Base-by-base conservation (phyloP, 2,113 vertebrate genomes). In the Crotalus tigris region DNA sequence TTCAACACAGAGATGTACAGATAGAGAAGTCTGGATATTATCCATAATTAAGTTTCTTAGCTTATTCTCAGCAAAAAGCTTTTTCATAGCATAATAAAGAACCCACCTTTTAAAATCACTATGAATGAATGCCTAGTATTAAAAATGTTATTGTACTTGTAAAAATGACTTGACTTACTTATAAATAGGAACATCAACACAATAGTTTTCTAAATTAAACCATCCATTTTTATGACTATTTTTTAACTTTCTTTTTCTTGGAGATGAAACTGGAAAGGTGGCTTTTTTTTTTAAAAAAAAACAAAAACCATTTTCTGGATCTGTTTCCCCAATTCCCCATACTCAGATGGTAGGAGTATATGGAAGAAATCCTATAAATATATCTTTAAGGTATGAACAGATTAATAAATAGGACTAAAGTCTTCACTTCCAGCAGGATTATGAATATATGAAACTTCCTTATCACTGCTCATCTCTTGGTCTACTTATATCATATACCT, bases 1-100 rank as follows among this genome's bases (percentile, higher is more conserved):
- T 94, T 93, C 58, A 92, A 51, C 33, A 93, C 57, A 90, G 33
- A 64, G 81, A 95, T 88, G 11, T n/a, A 39, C 12, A 93, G 81
- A 90, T 49, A 46, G 93, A 85, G 69, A 93, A 64, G 44, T 1
- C 3, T 90, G 7, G 8, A 92, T 0, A 0, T 24, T 3, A 86
- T 91, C 44, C n/a, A 86, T 92, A 93, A 7, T 12, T 23, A 92
- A 53, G n/a, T 55, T 6, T 87, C 64, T 90, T 93, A 93, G 23
- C 69, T 81, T 44, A 93, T 81, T 81, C 33, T 81, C 75, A 89
- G 11, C 17, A 24, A 26, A 24, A 88, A 19, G 55, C 57, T 19
- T 23, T 92, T 95, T 54, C 54, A 39, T 85, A 64, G n/a, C 19
- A 53, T 26, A 46, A 57, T 81, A 90, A 89, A 46, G 29, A 44